Base-by-base conservation (phyloP, 1,140 invertebrate genomes). In the Macrobrachium rosenbergii region DNA sequence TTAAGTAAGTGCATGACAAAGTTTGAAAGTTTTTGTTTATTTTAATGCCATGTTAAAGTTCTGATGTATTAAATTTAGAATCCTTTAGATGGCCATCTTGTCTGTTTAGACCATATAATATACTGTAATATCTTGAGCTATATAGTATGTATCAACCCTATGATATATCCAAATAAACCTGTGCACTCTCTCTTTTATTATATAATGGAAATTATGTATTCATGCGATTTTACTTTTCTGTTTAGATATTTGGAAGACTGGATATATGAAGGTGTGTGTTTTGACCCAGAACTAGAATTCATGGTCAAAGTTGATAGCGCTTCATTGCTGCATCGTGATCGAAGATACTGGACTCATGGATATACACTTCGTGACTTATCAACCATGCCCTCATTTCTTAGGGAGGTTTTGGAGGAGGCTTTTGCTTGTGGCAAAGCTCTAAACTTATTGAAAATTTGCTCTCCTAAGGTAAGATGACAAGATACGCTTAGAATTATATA, bases 161-260 rank as follows among this genome's bases (percentile, higher is more conserved):
- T 23, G 37, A 17, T 67, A 43, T 52, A 43, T n/a, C 37, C 12
- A 80, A 59, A 63, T 64, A 8, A 16, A 58, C 8, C 45, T 58
- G 0, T 45, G 58, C 19, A n/a, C 0, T 79, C 52, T 79, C 52
- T 59, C 14, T 52, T 79, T 79, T 19, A n/a, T 11, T 59, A 11
- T 79, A 17, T 17, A 8, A 52, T 21, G 59, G 16, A 12, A 45
- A 12, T 73, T 5, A 16, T 73, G 16, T n/a, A 28, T 43, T 6
- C 52, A 78, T 16, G 21, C 7, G 16, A 43, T 12, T 43, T 16
- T 69, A n/a, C 23, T 69, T 23, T 21, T 23, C n/a, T 16, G 11
- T 75, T 62, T 72, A 88, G 86, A 23, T 88, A 88, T 45, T 59
- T 88, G 23, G 86, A 88, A 58, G 81, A 82, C 8, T 88, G 86